Evolutionary conservation across 2,797 vertebrate species (phyloP).

Genomic region (Macropus fuliginosus): DNA sequence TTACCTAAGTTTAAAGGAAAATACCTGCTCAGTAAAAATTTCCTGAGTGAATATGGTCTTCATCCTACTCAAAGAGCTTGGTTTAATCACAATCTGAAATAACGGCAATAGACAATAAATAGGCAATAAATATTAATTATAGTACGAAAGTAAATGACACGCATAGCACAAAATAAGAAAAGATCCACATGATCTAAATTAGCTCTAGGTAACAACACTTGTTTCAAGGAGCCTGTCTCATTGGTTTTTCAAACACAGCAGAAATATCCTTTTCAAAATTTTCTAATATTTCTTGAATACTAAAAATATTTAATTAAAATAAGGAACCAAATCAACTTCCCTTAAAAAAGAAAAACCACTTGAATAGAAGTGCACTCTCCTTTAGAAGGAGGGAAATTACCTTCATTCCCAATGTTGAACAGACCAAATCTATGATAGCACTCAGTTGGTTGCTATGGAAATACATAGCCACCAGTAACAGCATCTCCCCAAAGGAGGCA

Average conservation of each 20-base stretch:
- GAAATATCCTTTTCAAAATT: slow-evolving; percentile 49
- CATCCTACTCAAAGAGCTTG: slow-evolving; percentile 98
- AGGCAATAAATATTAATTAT: slow-evolving; percentile 53
- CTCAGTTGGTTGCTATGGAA: slow-evolving; percentile 99
- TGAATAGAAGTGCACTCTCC: background rate
- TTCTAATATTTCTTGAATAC: slow-evolving; percentile 57
- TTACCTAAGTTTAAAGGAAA: slow-evolving; percentile 36
- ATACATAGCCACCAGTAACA: slow-evolving; percentile 99
- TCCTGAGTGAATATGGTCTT: slow-evolving; percentile 99
- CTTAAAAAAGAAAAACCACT: background rate
- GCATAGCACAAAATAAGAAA: slow-evolving; percentile 24
- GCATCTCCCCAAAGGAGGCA: slow-evolving; percentile 99
- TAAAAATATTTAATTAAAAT: slow-evolving; percentile 44
- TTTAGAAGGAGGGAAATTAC: slow-evolving; percentile 82
- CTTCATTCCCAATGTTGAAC: slow-evolving; percentile 99
- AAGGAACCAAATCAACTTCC: slow-evolving; percentile 49
- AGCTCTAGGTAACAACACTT: slow-evolving; percentile 18
- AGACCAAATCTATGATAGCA: slow-evolving; percentile 99
- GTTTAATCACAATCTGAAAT: slow-evolving; percentile 97
- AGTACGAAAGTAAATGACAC: slow-evolving; percentile 44
- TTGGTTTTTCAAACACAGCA: slow-evolving; percentile 16
- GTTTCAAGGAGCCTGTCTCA: slow-evolving; percentile 8
- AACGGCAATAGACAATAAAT: background rate
- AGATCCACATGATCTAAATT: slow-evolving; percentile 28
- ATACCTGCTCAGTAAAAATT: slow-evolving; percentile 99